phyloP scores from a whole-genome alignment of 2,888 invertebrate species.

The Theretra japonica region DNA sequence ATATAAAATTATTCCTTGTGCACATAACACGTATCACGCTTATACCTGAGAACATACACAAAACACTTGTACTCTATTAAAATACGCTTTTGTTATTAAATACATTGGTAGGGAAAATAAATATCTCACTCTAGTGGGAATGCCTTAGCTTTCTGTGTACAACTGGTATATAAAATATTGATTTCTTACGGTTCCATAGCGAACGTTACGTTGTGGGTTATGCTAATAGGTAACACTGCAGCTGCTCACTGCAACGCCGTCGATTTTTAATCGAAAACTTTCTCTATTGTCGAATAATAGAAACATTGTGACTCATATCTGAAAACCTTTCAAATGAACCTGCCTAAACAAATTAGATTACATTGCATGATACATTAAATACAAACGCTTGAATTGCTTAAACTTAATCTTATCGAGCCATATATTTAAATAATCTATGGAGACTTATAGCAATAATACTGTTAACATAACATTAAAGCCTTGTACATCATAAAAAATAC shows the following conservation, averaged over 20 bases:
- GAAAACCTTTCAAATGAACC: not conserved
- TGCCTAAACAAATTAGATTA: no score
- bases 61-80: conserved; percentile 54
- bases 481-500: conserved; percentile 17
- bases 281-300: not conserved
- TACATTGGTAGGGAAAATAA: conserved; percentile 62
- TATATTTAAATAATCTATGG: not conserved
- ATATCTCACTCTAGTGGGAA: conserved; percentile 68
- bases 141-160: conserved; percentile 54
- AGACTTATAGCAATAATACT: not conserved
- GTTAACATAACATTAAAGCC: not conserved
- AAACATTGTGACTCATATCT: not conserved
- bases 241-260: not conserved
- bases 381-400: not conserved
- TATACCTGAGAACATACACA: conserved; percentile 35
- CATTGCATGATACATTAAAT: not conserved
- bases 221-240: conserved; percentile 30
- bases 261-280: conserved; percentile 4
- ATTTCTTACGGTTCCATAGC: conserved; percentile 31
- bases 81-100: conserved; percentile 55
- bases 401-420: not conserved
- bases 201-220: conserved; percentile 39
- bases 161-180: conserved; percentile 52
- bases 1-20: conserved; percentile 54
- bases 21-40: conserved; percentile 45